Evolutionary conservation across 2,113 vertebrate species (phyloP), one percentile per base, ranked within the genome.

Genomic region (Pardalotus punctatus): DNA sequence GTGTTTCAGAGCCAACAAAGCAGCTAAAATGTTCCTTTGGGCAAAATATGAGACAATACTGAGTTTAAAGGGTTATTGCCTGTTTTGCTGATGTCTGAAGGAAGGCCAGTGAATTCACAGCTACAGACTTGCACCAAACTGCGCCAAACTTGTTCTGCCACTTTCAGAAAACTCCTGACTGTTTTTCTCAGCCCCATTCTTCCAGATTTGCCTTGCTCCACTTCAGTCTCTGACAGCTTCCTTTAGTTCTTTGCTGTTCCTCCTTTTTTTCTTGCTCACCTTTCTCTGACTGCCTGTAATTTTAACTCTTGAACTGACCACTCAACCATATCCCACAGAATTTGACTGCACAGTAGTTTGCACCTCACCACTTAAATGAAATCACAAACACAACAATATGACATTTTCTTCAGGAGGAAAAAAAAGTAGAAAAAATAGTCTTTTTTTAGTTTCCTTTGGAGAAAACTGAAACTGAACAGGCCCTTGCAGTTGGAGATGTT

Each of bases 341-440:
- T 81, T 40, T 43, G 18, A 36, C 36, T n/a, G 17, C 60, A 73
- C 27, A 8, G 22, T 7, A 16, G 19, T 80, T 96, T 82, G 35
- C 25, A 65, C 17, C 18, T 87, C 43, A 47, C 2, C 5, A 14
- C 21, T 81, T 81, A 36, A 90, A 56, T 6, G 78, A 57, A 85
- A 35, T 17, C 1, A 1, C 28, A 51, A 71, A 57, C 12, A 14
- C 1, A 21, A 61, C 4, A 25, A 61, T 11, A 29, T 9, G 38
- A 2, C 27, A 56, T 84, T 86, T 25, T 76, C 4, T 23, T 53
- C 14, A n/a, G 9, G 31, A 21, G 6, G 18, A 14, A 31, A 35
- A 21, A 14, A 31, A 35, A 27, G 18, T 6, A 7, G 3, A 31
- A 35, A 36, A 70, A 62, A 3, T 20, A 4, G 2, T 1, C 5